These are phyloP conservation scores for Polylopha cassiicola DNA, from an alignment of 2,888 invertebrate genomes.

Conservation along the genomic window DNA sequence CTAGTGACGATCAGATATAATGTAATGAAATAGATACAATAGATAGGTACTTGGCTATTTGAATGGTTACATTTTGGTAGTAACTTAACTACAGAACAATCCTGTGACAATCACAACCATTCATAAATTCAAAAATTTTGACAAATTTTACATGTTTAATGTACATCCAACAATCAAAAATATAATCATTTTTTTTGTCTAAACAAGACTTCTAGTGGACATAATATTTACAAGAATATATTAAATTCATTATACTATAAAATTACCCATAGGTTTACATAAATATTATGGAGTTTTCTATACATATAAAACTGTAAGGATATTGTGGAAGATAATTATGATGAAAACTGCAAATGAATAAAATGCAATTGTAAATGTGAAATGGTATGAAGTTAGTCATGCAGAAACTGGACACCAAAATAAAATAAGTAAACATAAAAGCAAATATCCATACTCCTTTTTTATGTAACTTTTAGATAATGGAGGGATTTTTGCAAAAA, in stretches of 20 bases:
- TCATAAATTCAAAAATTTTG: conserved; percentile 55
- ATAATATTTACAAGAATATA: conserved; percentile 30
- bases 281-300: conserved; percentile 9
- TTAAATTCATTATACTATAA: conserved; percentile 5
- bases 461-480: conserved; percentile 25
- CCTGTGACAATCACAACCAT: conserved; percentile 60
- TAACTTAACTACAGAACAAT: conserved; percentile 7
- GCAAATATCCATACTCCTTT: too few species aligned
- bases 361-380: too few species aligned
- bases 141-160: conserved; percentile 26
- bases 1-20: too few species aligned
- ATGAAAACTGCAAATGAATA: too few species aligned
- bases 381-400: too few species aligned
- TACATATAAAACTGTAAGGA: too few species aligned
- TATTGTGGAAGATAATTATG: too few species aligned
- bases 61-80: too few species aligned
- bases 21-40: too few species aligned
- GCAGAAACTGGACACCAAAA: too few species aligned
- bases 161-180: conserved; percentile 37
- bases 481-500: conserved; percentile 24
- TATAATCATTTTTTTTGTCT: conserved; percentile 31
- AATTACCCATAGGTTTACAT: conserved; percentile 3
- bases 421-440: too few species aligned
- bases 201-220: conserved; percentile 42
- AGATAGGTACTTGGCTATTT: too few species aligned